Evolutionary conservation across 2,888 invertebrate species (phyloP), one percentile per base, ranked within the genome.

Genomic region (Lysandra coridon): DNA sequence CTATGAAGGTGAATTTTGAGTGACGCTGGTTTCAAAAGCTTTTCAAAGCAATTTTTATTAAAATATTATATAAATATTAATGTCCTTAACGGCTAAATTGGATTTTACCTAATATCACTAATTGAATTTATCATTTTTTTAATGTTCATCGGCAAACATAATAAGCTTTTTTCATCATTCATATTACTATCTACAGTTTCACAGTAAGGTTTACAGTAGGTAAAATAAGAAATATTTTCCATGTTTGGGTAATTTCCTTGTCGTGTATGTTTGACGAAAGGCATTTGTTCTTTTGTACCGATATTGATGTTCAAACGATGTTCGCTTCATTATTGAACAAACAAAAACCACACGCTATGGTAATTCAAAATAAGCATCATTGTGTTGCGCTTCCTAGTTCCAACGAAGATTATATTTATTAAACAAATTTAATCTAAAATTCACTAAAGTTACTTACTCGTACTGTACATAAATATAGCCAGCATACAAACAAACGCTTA

Each of bases 1-100:
- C 92, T 80, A 94, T 94, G 83, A 94, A 94, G 94, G 94, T 94
- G 93, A 93, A 83, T 78, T 81, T 80, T 78, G 82, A 80, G 81
- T 82, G 82, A 78, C 80, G 79, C 69, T 78, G 69, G 37, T 73
- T 73, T 37, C 49, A 12, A 30, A 49, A 69, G 53, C 33, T 53
- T 37, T n/a, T 49, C 23, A 49, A 3, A 23, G 73, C 57, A 57
- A 73, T 14, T 73, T 73, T n/a, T 14, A 44, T 44, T 69, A 17
- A 69, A 33, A 69, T 33, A 5, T 1, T 6, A 37, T 69, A 40
- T 37, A 14, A 69, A 30, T 1, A 37, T 33, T 69, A 69, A 37
- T 69, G 7, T 12, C 14, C 1, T 37, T 69, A 37, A 64, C 10
- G 33, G 33, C 69, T 69, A 4, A 69, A 33, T 33, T 33, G 14